These are phyloP conservation scores for Temnothorax unifasciatus DNA, from an alignment of 2,888 invertebrate species.

Conservation along the genomic window DNA sequence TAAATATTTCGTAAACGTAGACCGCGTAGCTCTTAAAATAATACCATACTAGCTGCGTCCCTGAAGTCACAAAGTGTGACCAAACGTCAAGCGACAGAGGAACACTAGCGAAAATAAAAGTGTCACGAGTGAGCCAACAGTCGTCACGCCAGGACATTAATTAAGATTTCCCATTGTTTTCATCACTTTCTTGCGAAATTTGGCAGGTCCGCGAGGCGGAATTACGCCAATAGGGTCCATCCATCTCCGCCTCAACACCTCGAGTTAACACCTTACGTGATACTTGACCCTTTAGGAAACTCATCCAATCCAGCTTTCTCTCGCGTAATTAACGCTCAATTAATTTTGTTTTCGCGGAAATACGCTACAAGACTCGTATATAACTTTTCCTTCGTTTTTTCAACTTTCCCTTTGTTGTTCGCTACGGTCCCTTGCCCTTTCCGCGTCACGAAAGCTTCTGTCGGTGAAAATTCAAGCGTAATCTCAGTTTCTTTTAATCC, in stretches of 20 bases:
- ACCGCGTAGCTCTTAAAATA: not conserved
- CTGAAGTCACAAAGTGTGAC: slow-evolving; percentile 78
- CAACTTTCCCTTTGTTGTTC: slow-evolving; percentile 59
- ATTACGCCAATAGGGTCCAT: not conserved
- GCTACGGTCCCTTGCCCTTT: slow-evolving; percentile 35
- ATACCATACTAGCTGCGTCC: slow-evolving; percentile 68
- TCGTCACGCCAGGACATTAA: slow-evolving; percentile 47
- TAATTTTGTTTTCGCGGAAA: slow-evolving; percentile 56
- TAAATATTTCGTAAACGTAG: not conserved
- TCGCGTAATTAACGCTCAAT: slow-evolving; percentile 52
- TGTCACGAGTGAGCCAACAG: slow-evolving; percentile 77
- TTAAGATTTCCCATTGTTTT: slow-evolving; percentile 51
- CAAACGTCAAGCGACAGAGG: slow-evolving; percentile 70
- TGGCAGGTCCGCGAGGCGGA: not conserved
- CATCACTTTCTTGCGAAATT: slow-evolving; percentile 54
- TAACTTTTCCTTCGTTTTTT: slow-evolving; percentile 46
- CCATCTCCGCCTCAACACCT: not conserved
- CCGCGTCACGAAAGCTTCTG: slow-evolving; percentile 13
- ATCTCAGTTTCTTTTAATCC: slow-evolving; percentile 9
- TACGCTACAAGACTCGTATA: slow-evolving; percentile 6
- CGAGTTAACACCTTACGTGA: not conserved
- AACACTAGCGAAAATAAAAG: slow-evolving; percentile 80
- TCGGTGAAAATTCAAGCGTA: not conserved
- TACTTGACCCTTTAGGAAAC: not conserved
- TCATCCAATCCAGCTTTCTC: slow-evolving; percentile 47